Percentiles rank a stretch among this genome's conserved stretches.
Conservation (phyloP, 2,113 vertebrate species). For the Calonectris borealis region DNA sequence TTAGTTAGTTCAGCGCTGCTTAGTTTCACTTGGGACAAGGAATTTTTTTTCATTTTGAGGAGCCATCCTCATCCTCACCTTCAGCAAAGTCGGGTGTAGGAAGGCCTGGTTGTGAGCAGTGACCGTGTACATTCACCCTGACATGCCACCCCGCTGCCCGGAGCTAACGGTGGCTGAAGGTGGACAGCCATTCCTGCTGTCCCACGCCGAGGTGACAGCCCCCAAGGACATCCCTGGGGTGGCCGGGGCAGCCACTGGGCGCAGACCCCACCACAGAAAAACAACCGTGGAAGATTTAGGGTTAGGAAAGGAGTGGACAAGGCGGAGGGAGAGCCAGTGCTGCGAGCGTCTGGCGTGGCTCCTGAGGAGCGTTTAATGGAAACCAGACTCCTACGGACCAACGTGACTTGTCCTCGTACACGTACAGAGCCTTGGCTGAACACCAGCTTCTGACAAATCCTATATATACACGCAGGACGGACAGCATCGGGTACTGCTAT, state of each 20-base stretch:
- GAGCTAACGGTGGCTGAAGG: background rate
- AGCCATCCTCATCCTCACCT: background rate
- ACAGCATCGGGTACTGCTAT: background rate
- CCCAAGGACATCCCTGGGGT: background rate
- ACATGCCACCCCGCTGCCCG: background rate
- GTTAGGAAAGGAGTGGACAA: background rate
- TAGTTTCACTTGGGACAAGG: background rate
- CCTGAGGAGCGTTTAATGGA: constrained; percentile 6
- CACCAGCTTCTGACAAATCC: background rate
- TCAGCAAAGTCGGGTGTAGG: background rate
- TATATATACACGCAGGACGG: background rate
- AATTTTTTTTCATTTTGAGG: background rate
- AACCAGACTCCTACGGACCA: constrained; percentile 8
- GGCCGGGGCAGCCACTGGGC: accelerated
- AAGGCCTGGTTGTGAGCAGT: background rate
- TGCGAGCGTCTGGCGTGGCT: background rate
- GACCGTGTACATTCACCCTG: accelerated
- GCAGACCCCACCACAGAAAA: background rate
- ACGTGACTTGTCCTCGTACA: background rate
- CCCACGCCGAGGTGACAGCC: background rate
- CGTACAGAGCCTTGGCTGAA: background rate
- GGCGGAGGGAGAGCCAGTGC: background rate
- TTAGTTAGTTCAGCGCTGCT: no score
- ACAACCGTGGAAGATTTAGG: background rate
- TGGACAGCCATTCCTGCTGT: background rate